Base-by-base conservation (phyloP, 1,140 invertebrate species). In the Phymastichus coffea region DNA sequence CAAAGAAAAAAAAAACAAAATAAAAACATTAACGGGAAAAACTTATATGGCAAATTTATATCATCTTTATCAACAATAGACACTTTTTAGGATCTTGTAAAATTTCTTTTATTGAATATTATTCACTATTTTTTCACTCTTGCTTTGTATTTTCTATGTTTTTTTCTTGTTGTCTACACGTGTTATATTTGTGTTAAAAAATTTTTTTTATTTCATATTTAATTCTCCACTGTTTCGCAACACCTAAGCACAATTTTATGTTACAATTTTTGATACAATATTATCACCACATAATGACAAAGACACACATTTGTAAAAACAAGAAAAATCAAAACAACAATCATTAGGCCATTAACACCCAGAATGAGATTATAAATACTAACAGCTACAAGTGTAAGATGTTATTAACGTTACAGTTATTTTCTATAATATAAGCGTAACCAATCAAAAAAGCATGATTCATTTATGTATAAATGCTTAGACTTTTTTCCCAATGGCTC, bases 381-480 rank as follows among this genome's bases (percentile, higher is more conserved):
- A 56, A 55, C 52, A 43, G 40, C 17, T 43, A 28, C n/a, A n/a
- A n/a, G n/a, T n/a, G n/a, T n/a, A n/a, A n/a, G n/a, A n/a, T n/a
- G n/a, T n/a, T n/a, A n/a, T n/a, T n/a, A n/a, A n/a, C n/a, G n/a
- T n/a, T n/a, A n/a, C n/a, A n/a, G n/a, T n/a, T n/a, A n/a, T n/a
- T n/a, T n/a, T n/a, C n/a, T n/a, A n/a, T n/a, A n/a, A n/a, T n/a
- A n/a, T n/a, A n/a, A n/a, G n/a, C n/a, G n/a, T n/a, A n/a, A n/a
- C n/a, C n/a, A n/a, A n/a, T n/a, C n/a, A n/a, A n/a, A n/a, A n/a
- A n/a, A n/a, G n/a, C n/a, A n/a, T n/a, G n/a, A 52, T 49, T 52
- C 40, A 19, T 53, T 44, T 37, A 37, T 37, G 15, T 28, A 33
- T 28, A 37, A 19, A 47, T 40, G 43, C 41, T 48, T 60, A 40